Evolutionary conservation across 2,888 invertebrate genomes (phyloP).

Genomic region (Tipula confusa): DNA sequence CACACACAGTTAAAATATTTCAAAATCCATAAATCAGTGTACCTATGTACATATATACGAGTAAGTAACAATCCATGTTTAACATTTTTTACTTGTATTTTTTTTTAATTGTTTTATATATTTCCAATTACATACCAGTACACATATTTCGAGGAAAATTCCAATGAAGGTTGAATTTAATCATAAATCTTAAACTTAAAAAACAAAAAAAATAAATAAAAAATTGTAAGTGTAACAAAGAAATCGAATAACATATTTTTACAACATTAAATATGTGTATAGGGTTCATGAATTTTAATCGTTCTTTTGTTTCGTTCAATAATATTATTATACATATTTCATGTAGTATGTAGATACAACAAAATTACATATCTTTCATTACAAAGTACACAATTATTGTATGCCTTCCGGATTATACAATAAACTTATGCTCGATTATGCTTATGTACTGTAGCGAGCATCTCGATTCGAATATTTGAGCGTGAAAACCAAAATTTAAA

Average conservation of each 20-base stretch:
- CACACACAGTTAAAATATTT: background rate
- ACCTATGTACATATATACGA: background rate
- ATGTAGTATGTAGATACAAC: background rate
- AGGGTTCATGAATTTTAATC: background rate
- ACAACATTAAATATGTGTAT: no score
- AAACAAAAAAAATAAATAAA: background rate
- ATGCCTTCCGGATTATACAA: no score
- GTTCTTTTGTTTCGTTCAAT: background rate
- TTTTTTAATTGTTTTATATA: background rate
- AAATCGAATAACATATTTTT: background rate
- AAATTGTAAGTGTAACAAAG: background rate
- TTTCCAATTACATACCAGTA: background rate
- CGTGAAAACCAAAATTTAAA: no score
- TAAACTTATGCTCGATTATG: no score
- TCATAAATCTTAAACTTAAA: background rate
- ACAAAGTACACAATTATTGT: no score
- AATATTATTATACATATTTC: background rate
- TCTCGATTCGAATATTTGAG: no score
- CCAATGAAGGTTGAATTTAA: background rate
- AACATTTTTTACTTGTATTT: no score
- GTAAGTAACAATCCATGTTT: background rate
- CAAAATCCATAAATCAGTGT: background rate
- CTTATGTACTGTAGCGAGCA: no score
- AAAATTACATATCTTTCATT: background rate
- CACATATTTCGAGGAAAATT: background rate